phyloP scores from a whole-genome alignment of 2,888 invertebrate genomes.

The Hipparchia sbordonii region DNA sequence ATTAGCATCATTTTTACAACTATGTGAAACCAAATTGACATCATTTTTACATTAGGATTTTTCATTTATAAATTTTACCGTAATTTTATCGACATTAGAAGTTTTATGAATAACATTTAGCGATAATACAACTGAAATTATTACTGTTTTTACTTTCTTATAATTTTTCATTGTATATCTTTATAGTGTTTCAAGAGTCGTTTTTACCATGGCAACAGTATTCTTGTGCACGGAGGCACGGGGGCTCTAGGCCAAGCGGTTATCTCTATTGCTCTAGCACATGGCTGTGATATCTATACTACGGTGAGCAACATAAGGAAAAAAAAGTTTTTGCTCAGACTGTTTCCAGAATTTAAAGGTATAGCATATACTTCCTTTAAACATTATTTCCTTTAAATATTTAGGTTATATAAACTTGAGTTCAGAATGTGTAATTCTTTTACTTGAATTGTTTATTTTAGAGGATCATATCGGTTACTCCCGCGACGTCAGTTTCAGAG shows the following conservation, averaged over 20 bases:
- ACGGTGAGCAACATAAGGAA: conserved; percentile 61
- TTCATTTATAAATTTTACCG: too few species aligned
- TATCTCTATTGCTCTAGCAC: conserved; percentile 56
- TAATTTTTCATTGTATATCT: conserved; percentile 8
- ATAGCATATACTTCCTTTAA: background rate
- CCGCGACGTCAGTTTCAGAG: conserved; percentile 54
- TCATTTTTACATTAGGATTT: too few species aligned
- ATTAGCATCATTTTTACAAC: too few species aligned
- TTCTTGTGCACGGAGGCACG: conserved; percentile 61
- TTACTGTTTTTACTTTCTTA: background rate
- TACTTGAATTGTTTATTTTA: conserved; percentile 43
- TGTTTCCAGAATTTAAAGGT: conserved; percentile 63
- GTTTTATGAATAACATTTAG: too few species aligned
- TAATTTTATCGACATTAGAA: background rate
- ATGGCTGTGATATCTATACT: conserved; percentile 56
- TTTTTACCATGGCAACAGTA: conserved; percentile 36
- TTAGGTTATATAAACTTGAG: background rate
- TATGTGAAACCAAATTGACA: too few species aligned
- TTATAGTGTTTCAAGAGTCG: conserved; percentile 46
- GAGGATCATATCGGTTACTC: conserved; percentile 61
- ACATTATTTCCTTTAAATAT: background rate
- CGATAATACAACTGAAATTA: too few species aligned
- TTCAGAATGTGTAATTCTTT: background rate
- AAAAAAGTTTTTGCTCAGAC: conserved; percentile 57
- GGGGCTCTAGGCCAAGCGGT: conserved; percentile 66